These are phyloP conservation scores for Parotia lawesii DNA, from an alignment of 2,113 vertebrate genomes.

Conservation along the genomic window DNA sequence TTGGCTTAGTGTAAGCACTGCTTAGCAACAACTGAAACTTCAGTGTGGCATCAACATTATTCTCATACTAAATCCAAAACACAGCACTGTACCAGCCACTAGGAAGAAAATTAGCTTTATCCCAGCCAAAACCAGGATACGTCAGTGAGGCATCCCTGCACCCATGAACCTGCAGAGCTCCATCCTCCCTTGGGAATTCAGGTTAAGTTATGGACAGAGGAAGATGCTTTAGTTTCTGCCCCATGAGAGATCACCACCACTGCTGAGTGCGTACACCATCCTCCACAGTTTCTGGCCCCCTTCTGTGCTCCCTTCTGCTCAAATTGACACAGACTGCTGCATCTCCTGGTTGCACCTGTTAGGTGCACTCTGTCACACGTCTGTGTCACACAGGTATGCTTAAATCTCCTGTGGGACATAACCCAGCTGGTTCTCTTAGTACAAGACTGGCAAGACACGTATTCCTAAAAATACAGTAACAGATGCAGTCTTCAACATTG, in stretches of 20 bases:
- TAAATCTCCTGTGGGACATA: neutral
- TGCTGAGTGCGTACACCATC: neutral
- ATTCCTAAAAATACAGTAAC: neutral
- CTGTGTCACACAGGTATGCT: neutral
- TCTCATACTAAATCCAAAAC: neutral
- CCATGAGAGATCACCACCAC: neutral
- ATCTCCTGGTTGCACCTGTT: neutral
- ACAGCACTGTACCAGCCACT: neutral
- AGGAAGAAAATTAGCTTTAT: neutral
- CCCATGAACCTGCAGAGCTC: neutral
- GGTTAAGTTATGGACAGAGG: neutral
- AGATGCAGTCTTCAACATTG: neutral
- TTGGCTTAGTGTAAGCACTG: neutral
- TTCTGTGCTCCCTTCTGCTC: neutral
- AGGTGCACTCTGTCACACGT: neutral
- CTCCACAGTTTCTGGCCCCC: neutral
- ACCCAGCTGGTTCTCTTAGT: neutral
- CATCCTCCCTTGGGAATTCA: neutral
- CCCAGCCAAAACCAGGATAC: neutral
- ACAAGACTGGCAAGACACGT: neutral
- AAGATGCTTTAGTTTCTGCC: neutral
- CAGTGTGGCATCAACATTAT: neutral
- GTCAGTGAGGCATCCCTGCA: neutral
- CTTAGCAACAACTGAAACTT: neutral
- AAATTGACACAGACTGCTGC: neutral